Conservation (phyloP, 1,140 invertebrate species). For the Whitmania pigra region DNA sequence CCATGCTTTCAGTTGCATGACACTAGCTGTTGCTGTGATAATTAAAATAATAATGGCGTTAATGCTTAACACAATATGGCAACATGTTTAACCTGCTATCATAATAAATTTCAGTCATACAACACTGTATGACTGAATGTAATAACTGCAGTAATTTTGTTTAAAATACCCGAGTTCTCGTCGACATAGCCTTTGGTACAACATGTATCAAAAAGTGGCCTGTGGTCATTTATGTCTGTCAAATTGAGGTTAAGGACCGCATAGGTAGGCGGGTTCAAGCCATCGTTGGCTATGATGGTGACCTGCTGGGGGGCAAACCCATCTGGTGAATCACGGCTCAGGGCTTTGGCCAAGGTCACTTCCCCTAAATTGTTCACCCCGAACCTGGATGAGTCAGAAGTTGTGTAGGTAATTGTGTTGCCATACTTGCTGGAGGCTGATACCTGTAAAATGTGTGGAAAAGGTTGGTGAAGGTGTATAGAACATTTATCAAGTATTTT, state of each 20-base stretch:
- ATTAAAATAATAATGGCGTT: neutral
- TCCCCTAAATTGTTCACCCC: neutral
- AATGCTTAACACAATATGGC: neutral
- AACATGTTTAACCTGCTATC: too few species aligned
- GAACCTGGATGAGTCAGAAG: neutral
- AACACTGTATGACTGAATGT: neutral
- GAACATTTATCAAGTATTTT: too few species aligned
- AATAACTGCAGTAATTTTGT: neutral
- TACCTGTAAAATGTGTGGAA: neutral
- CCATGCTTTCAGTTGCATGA: constrained; percentile 19
- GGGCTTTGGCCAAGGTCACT: constrained; percentile 3
- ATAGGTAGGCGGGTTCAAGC: constrained; percentile 12
- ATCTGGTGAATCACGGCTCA: constrained; percentile 22
- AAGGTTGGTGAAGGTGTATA: neutral
- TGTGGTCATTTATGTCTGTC: constrained; percentile 24
- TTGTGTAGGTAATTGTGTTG: neutral
- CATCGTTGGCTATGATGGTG: constrained; percentile 17
- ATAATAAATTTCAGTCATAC: too few species aligned
- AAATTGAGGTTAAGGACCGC: constrained; percentile 16
- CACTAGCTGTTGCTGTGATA: neutral
- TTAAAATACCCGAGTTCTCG: constrained; percentile 1
- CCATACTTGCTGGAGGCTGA: neutral
- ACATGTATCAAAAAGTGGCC: constrained; percentile 22
- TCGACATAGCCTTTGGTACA: constrained; percentile 16
- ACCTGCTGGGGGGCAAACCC: constrained; percentile 18